These are phyloP conservation scores for Podocnemis expansa DNA, from an alignment of 2,113 vertebrate genomes.

Conservation along the genomic window DNA sequence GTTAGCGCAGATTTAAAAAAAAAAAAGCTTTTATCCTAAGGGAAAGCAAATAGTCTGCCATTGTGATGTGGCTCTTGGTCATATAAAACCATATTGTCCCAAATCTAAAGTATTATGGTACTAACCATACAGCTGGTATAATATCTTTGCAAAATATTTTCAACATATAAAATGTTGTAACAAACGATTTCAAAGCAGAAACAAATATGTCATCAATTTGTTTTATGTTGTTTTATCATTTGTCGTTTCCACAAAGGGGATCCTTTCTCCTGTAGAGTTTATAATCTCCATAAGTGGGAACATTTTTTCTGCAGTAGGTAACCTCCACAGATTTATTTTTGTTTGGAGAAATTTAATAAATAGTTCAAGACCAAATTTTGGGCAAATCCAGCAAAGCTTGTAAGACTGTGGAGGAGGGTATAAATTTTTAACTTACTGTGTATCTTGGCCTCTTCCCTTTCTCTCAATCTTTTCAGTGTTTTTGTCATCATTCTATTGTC, in stretches of 20 bases:
- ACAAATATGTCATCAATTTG: not conserved
- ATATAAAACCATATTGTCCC: not conserved
- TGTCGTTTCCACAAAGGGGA: not conserved
- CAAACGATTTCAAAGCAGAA: not conserved
- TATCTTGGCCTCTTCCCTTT: not conserved
- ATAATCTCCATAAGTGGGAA: not conserved
- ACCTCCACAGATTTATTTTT: not conserved
- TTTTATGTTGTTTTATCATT: not conserved
- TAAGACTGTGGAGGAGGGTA: not conserved
- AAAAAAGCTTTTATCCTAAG: not conserved
- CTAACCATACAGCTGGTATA: not conserved
- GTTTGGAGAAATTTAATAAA: not conserved
- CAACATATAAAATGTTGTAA: not conserved
- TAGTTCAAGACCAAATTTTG: not conserved
- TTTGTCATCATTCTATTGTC: rapidly evolving
- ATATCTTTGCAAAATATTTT: not conserved
- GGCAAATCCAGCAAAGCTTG: not conserved
- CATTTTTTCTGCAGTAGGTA: not conserved
- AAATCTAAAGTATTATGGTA: not conserved
- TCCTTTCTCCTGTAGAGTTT: not conserved
- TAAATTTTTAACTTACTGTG: not conserved
- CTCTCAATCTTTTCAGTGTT: not conserved
- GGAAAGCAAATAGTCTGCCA: not conserved
- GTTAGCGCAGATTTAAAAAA: not conserved
- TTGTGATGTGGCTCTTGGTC: not conserved